Evolutionary conservation across 2,797 vertebrate species (phyloP).

Genomic region (Meriones psammophilus): DNA sequence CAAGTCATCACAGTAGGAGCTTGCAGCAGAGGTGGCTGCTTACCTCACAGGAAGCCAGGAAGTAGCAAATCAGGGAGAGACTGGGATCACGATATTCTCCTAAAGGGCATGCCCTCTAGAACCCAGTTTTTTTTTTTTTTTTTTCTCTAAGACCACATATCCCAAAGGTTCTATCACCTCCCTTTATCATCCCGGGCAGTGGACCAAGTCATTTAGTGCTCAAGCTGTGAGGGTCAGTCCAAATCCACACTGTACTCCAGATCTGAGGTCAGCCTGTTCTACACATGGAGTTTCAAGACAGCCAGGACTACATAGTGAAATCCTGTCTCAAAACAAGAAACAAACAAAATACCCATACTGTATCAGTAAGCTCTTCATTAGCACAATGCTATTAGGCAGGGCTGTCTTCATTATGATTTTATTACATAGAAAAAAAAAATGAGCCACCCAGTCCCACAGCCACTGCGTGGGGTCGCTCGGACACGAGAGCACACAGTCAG

Average conservation of each 20-base stretch:
- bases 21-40: neutral
- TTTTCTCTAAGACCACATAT: neutral
- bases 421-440: neutral
- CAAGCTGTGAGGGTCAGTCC: neutral
- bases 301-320: neutral
- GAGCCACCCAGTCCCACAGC: neutral
- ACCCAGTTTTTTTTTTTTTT: neutral
- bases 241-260: neutral
- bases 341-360: neutral
- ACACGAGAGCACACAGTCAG: accelerated
- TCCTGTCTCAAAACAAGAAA: neutral
- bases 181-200: neutral
- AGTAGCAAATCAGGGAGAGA: neutral
- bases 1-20: neutral
- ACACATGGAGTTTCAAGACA: neutral
- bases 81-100: neutral
- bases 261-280: neutral
- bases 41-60: neutral
- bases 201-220: neutral
- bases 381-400: neutral
- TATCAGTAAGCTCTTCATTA: neutral
- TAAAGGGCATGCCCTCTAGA: neutral
- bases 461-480: accelerated
- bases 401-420: slow-evolving; percentile 1
- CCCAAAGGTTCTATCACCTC: neutral